Conservation (phyloP, 2,797 vertebrate species). For the Eupleurogrammus muticus region DNA sequence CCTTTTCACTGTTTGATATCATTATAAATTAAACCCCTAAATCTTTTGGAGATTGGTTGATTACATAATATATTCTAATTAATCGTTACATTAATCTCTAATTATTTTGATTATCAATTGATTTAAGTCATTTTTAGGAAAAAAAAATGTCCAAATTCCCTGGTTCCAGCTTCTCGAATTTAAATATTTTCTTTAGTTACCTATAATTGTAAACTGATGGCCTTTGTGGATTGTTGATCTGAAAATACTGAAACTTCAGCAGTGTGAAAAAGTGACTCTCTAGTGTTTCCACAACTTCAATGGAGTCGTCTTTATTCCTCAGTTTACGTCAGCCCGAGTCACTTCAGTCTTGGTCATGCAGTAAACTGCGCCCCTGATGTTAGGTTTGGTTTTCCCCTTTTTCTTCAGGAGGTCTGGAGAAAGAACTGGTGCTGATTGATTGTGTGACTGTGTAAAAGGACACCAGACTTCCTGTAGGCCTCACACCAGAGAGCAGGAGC, state of each 20-base stretch:
- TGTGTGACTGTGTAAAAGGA: slow-evolving; percentile 85
- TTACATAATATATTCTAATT: too few species aligned
- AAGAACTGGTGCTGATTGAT: slow-evolving; percentile 86
- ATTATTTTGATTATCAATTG: not conserved
- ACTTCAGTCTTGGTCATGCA: slow-evolving; percentile 55
- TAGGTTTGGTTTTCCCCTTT: slow-evolving; percentile 27
- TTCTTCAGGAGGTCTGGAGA: slow-evolving; percentile 71
- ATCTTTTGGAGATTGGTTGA: too few species aligned
- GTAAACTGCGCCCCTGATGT: slow-evolving; percentile 55
- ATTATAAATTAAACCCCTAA: too few species aligned
- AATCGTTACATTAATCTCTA: not conserved
- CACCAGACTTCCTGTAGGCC: slow-evolving; percentile 82
- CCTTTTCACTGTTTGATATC: too few species aligned
- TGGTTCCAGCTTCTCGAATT: not conserved
- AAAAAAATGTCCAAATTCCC: not conserved
- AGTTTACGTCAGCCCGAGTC: slow-evolving; percentile 53
- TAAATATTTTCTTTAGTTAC: not conserved
- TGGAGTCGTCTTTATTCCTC: slow-evolving; percentile 37
- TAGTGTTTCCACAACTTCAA: too few species aligned
- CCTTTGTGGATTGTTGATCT: too few species aligned
- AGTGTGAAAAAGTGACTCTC: too few species aligned
- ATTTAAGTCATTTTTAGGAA: not conserved
- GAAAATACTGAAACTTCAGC: too few species aligned
- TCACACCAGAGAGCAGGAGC: slow-evolving; percentile 73
- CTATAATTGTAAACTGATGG: not conserved